Evolutionary conservation across 2,113 vertebrate species (phyloP).

Genomic region (Hiodon alosoides): DNA sequence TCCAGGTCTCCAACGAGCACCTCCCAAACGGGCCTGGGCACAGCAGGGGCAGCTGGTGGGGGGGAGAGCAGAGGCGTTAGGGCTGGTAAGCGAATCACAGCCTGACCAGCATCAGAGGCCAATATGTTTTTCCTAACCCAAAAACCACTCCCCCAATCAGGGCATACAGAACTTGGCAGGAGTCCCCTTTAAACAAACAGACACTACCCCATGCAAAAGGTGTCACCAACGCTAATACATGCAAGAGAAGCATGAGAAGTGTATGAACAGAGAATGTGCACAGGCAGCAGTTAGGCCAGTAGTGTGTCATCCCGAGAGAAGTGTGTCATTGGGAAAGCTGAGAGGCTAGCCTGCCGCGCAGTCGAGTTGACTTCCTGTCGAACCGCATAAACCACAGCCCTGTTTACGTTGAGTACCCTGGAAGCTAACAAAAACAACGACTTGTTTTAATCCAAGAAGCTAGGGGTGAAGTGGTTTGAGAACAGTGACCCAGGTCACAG

Average conservation of each 20-base stretch:
- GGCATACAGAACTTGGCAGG: no score
- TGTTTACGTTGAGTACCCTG: not conserved
- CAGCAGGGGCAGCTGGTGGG: not conserved
- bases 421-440: not conserved
- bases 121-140: not conserved
- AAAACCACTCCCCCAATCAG: not conserved
- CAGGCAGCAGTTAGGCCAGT: not conserved
- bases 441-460: not conserved
- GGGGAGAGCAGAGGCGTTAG: not conserved
- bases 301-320: no score
- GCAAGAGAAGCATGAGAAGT: not conserved
- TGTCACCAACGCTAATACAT: not conserved
- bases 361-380: slow-evolving; percentile 36
- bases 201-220: not conserved
- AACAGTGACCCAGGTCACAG: not conserved
- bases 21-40: not conserved
- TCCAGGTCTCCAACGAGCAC: not conserved
- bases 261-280: not conserved
- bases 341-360: slow-evolving; percentile 18
- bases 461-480: not conserved
- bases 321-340: slow-evolving; percentile 40
- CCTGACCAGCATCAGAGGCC: not conserved
- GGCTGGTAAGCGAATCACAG: not conserved
- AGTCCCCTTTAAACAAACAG: not conserved
- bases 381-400: slow-evolving; percentile 4